Evolutionary conservation across 2,888 invertebrate species (phyloP).

Genomic region (Eugnorisma glareosa): DNA sequence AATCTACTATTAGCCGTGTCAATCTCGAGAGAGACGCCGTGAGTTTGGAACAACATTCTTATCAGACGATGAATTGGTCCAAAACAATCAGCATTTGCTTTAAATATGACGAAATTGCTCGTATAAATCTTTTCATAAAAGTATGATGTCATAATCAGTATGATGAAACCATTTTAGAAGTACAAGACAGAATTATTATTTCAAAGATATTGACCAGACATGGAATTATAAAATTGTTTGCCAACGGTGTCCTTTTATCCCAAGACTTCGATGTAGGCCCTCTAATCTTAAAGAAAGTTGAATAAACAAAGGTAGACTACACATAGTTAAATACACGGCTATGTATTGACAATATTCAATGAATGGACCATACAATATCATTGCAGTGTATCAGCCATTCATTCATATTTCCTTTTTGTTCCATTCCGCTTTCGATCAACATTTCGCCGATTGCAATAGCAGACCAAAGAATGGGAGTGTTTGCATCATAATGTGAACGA

Average conservation of each 20-base stretch:
- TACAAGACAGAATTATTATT: not conserved
- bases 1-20: not conserved
- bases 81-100: not conserved
- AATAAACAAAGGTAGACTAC: constrained; percentile 37
- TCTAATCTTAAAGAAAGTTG: constrained; percentile 17
- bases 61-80: not conserved
- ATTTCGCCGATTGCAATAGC: constrained; percentile 57
- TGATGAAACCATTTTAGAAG: not conserved
- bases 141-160: not conserved
- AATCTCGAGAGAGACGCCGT: not conserved
- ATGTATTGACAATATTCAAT: constrained; percentile 56
- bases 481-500: constrained; percentile 16
- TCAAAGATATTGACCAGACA: too few species aligned
- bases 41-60: not conserved
- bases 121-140: not conserved
- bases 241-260: not conserved
- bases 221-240: not conserved
- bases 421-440: too few species aligned
- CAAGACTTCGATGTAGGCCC: not conserved
- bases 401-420: constrained; percentile 54
- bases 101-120: not conserved
- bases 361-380: constrained; percentile 57
- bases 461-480: constrained; percentile 32
- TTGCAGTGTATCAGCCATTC: constrained; percentile 34
- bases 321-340: constrained; percentile 19